Evolutionary conservation across 2,797 vertebrate genomes (phyloP), one percentile per base, ranked within the genome.

Genomic region (Sebastes kiyomatsui): DNA sequence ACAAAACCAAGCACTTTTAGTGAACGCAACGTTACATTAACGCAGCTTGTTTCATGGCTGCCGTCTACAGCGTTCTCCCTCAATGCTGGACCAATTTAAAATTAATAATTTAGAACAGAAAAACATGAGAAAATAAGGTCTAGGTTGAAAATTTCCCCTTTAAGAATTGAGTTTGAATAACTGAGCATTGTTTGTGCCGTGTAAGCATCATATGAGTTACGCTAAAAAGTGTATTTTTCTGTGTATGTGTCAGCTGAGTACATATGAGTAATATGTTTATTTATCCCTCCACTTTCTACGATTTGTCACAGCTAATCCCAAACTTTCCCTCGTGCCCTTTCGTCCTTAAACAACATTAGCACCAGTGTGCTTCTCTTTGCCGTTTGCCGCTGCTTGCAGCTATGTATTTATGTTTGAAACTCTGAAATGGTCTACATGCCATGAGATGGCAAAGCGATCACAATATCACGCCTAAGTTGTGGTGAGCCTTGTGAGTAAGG

Each of bases 401-500:
- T 18, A 46, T 52, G 49, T 52, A 10, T 52, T n/a, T 20, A n/a
- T 52, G 49, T 52, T 10, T n/a, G 49, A 52, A 60, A 58, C 23
- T 69, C 27, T 76, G 68, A 84, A 80, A 72, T 64, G 35, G 7
- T 64, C 49, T 4, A 14, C 69, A 8, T 68, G 65, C 71, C 80
- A 82, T 79, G 80, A 81, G 87, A 88, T 75, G 62, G 56, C 35
- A 52, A 64, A 72, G 78, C 65, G 49, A 71, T 66, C 55, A 25
- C 69, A 72, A 58, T 68, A 74, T 82, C 80, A 76, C 1, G 28
- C 61, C 72, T 2, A 2, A 65, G 70, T 81, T 83, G 62, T 66
- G 58, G 58, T 10, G 5, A 74, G 80, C 81, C 76, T 88, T 85
- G 81, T 86, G 79, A 87, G 75, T 4, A 10, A 35, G n/a, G 55